Percentiles rank a stretch among this genome's conserved stretches.
phyloP scores from a whole-genome alignment of 2,888 invertebrate species.

The Pyrgus malvae region DNA sequence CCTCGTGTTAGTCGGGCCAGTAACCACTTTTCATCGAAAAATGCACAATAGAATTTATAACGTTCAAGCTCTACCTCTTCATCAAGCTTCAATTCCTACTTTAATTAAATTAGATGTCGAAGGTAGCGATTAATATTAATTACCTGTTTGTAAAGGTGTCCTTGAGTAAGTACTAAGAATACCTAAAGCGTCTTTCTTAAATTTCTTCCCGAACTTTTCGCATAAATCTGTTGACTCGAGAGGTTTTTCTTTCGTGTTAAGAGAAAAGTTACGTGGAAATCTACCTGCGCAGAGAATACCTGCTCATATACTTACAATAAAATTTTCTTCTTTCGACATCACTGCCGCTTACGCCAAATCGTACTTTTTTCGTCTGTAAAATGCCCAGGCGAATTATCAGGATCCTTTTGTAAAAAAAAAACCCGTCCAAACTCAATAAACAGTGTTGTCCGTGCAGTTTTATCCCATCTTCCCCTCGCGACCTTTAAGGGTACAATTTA shows the following conservation, averaged over 20 bases:
- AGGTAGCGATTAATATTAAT: no score
- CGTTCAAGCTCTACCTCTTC: no score
- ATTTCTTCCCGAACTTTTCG: slow-evolving; percentile 43
- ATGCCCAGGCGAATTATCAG: slow-evolving; percentile 4
- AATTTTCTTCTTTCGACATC: neutral
- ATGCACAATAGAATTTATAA: no score
- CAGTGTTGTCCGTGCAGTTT: slow-evolving; percentile 59
- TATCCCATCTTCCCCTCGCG: slow-evolving; percentile 54
- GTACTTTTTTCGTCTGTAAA: slow-evolving; percentile 39
- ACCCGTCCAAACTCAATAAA: slow-evolving; percentile 59
- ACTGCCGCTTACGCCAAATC: slow-evolving; percentile 31
- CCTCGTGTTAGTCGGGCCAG: no score
- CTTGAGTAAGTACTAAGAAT: neutral
- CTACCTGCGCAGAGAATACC: no score
- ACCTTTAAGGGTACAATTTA: slow-evolving; percentile 52
- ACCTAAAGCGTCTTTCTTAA: slow-evolving; percentile 21
- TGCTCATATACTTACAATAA: no score
- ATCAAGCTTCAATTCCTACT: no score
- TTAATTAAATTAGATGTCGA: no score
- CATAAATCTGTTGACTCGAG: slow-evolving; percentile 49
- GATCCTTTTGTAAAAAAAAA: slow-evolving; percentile 46
- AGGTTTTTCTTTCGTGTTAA: slow-evolving; percentile 45
- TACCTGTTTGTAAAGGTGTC: neutral
- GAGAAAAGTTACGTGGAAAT: slow-evolving; percentile 48
- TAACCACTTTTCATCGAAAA: no score